Evolutionary conservation across 2,888 invertebrate genomes (phyloP).

Genomic region (Allacma fusca): DNA sequence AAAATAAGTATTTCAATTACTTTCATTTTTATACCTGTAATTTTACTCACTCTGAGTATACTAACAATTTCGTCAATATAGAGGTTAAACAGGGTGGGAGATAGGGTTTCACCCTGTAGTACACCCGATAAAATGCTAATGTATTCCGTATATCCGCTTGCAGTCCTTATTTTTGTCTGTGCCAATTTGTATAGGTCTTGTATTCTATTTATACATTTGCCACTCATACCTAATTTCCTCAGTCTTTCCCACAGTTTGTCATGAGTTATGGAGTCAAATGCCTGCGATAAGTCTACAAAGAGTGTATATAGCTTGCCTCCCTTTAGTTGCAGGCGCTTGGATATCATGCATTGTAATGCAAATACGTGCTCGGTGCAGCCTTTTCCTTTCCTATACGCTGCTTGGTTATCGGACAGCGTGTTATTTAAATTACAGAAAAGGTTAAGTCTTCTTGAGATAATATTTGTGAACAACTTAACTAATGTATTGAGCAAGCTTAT

Average conservation of each 20-base stretch:
- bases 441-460: no score
- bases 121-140: conserved; percentile 6
- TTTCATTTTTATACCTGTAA: neutral
- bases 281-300: neutral
- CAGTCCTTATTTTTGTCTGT: neutral
- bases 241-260: neutral
- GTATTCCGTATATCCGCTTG: neutral
- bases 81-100: neutral
- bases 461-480: no score
- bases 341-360: neutral
- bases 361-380: conserved; percentile 30
- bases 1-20: neutral
- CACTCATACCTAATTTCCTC: neutral
- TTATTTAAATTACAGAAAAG: no score
- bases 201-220: neutral
- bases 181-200: neutral
- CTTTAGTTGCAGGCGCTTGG: neutral
- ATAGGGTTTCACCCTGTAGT: conserved; percentile 8
- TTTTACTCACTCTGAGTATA: neutral
- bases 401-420: conserved; percentile 18
- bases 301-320: neutral
- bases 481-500: no score
- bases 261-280: neutral
- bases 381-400: neutral
- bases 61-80: neutral